Evolutionary conservation across 1,140 invertebrate species (phyloP), one percentile per base, ranked within the genome.

Genomic region (Saxidomus purpurata): DNA sequence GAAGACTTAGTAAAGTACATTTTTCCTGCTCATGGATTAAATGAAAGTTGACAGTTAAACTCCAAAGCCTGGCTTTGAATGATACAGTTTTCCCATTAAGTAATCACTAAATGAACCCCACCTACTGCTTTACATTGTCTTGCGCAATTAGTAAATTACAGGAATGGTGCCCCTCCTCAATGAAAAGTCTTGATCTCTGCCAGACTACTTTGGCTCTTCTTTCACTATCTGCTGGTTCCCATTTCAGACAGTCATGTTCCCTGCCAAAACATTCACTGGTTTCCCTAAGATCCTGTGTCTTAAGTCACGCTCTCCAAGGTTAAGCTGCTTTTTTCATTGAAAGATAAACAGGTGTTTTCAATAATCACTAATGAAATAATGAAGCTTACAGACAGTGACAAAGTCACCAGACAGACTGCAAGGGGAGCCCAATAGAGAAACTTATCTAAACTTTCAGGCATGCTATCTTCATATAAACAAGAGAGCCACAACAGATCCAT

Each of bases 351-450:
- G 67, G 67, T 71, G 67, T 71, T 71, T 71, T 38, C 15, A 71
- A 38, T 71, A 40, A 71, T 38, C n/a, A 17, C 67, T 71, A 71
- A 71, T 71, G 67, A 71, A 71, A 71, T 71, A 71, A 71, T 71
- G 67, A 71, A 38, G 22, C 67, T 19, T 38, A 9, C 67, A 71
- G 67, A 71, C 67, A 71, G 38, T 71, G 67, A 71, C 67, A 71
- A 38, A 38, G 13, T 36, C 15, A 38, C 67, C 67, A 71, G 67
- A 71, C 67, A 71, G 34, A 59, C 43, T 43, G 43, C 15, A n/a
- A n/a, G n/a, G n/a, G n/a, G n/a, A n/a, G n/a, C n/a, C n/a, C n/a
- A n/a, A n/a, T n/a, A n/a, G n/a, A n/a, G n/a, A n/a, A n/a, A n/a
- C n/a, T n/a, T n/a, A n/a, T n/a, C n/a, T n/a, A n/a, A n/a, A n/a